Base-by-base conservation (phyloP, 30 jellyfish, hydroid and myxozoan genomes). In the Aurelia aurita complex sp. Pacific region DNA sequence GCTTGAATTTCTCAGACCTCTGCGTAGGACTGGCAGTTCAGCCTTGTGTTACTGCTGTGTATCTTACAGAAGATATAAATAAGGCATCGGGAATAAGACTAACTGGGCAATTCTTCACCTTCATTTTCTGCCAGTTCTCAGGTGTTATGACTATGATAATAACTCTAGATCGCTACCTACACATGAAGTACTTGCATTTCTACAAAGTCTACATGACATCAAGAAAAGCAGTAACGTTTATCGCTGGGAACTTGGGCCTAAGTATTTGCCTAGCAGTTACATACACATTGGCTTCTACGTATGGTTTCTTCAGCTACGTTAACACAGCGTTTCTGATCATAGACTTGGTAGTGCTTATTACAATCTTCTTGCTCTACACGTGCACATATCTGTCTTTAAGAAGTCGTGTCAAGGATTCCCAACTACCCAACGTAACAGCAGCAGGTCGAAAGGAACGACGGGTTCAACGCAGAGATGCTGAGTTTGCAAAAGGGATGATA, bases 161-260 rank as follows among this genome's bases (percentile, higher is more conserved):
- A 12, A 71, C 81, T 15, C 66, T 71, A 64, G 81, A 71, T 71
- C 81, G 81, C 64, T 71, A 32, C 36, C 32, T 71, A 40, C 81
- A 71, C 68, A 71, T 71, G 81, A 71, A 64, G 65, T 71, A 71
- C 65, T 71, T 71, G 67, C 51, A 61, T 14, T 36, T 29, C 29
- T 71, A 71, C 36, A 32, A 38, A 18, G 23, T 43, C 5, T 38
- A 71, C 67, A 71, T 71, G 81, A 71, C 81, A 34, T 36, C 23
- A 23, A 36, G 42, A 38, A 34, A 64, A 34, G 81, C 81, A 7
- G 11, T 43, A 15, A 64, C 42, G 18, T 43, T 71, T 16, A 64
- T 71, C 7, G 51, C 67, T 34, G 23, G 23, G 81, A 71, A 71
- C 40, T 43, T 71, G 9, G 9, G 29, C 29, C 54, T 64, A 34